Evolutionary conservation across 2,888 invertebrate species (phyloP), one percentile per base, ranked within the genome.

Genomic region (Agapostemon virescens): DNA sequence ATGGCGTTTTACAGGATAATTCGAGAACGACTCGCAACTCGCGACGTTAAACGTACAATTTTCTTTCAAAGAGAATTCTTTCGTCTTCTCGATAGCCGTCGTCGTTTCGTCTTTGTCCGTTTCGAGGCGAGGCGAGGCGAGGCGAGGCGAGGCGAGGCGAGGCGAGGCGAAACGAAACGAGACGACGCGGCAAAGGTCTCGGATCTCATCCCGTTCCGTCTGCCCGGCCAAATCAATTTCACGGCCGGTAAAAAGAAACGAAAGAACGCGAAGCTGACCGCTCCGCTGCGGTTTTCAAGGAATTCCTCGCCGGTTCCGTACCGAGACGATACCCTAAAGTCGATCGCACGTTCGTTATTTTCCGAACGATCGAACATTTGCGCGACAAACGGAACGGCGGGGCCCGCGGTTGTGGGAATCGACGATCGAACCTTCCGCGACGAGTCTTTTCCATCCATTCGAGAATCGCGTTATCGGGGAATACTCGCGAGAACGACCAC

Each of bases 361-460:
- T 86, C 86, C 86, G 63, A 79, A 20, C 77, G 86, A 86, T 86
- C 86, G 86, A 83, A 86, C 86, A 83, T 83, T 86, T 86, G 84
- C 77, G 68, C 83, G 79, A 70, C 76, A 76, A 79, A 84, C 58
- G 84, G 84, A 86, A 84, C 86, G 78, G 64, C 86, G 78, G 64
- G 33, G 30, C 15, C 55, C 26, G 26, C 63, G n/a, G n/a, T n/a
- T 63, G 36, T 63, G 63, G 63, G 63, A 63, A 63, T 63, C 63
- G 36, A 9, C 23, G n/a, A n/a, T n/a, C n/a, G n/a, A n/a, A n/a
- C n/a, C n/a, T n/a, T n/a, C n/a, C n/a, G n/a, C n/a, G n/a, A n/a
- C n/a, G n/a, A n/a, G n/a, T n/a, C n/a, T n/a, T n/a, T n/a, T n/a
- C n/a, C n/a, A n/a, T n/a, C n/a, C n/a, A n/a, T n/a, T n/a, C n/a